Evolutionary conservation across 2,797 vertebrate genomes (phyloP), one percentile per base, ranked within the genome.

Genomic region (Coregonus ussuriensis): DNA sequence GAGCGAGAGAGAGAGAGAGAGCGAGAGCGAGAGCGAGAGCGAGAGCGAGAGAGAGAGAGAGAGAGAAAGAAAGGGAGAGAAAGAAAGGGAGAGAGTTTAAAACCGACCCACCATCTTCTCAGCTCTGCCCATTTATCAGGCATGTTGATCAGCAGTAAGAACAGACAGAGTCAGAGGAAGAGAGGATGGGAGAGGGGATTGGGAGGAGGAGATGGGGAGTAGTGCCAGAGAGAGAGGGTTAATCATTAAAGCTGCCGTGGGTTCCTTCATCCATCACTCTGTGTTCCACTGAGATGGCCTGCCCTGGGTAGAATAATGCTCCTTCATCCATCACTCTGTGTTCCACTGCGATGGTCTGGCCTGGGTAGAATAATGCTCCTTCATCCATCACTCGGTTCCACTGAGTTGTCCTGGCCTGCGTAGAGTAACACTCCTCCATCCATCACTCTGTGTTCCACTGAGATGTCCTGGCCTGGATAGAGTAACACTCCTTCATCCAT

Each of bases 321-420:
- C 21, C 35, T 35, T 80, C 79, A 79, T 85, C 77, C 37, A 84
- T 91, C 88, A 87, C 90, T 81, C 83, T 51, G 72, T 77, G 74
- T 71, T 79, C 74, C 47, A 81, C 81, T 83, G 84, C 75, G 47
- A 1, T 16, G 63, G 53, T 71, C 67, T 88, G 81, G 84, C 81
- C 81, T 78, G 72, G 16, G 82, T 66, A 16, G 33, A 15, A 2
- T 15, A 68, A 15, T 3, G 0, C 15, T 47, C 41, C 41, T 47
- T 11, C 41, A 11, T 47, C 41, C 41, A 47, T 47, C 7, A 47
- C 41, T 11, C 66, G 9, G 41, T 47, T 47, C 41, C 41, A 47
- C 41, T 47, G 9, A 9, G 41, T 2, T 47, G 41, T 0, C 7
- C 7, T 47, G 7, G 41, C 7, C 41, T 47, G 7, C 65, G 82